Conservation (phyloP, 2,888 invertebrate genomes). For the Napeogenes inachia region DNA sequence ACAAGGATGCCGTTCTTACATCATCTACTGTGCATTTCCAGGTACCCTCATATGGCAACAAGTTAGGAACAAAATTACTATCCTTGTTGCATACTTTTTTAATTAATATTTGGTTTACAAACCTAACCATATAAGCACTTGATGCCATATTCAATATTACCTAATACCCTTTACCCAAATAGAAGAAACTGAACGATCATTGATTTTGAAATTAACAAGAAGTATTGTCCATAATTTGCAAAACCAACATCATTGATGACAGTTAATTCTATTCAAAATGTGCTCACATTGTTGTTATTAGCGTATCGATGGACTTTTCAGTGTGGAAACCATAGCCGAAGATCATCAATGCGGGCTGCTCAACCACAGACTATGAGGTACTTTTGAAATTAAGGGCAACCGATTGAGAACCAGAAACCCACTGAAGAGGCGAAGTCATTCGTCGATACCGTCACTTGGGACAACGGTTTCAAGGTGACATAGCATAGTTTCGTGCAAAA, state of each 20-base stretch:
- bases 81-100: slow-evolving; percentile 2
- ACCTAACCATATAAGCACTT: slow-evolving; percentile 20
- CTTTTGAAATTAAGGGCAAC: slow-evolving; percentile 57
- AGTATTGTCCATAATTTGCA: slow-evolving; percentile 1
- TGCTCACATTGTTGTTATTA: slow-evolving; percentile 57
- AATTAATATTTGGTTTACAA: background rate
- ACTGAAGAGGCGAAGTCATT: slow-evolving; percentile 41
- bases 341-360: slow-evolving; percentile 31
- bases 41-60: slow-evolving; percentile 68
- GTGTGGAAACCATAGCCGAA: slow-evolving; percentile 60
- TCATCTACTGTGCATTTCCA: slow-evolving; percentile 70
- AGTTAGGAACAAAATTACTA: slow-evolving; percentile 32
- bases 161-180: slow-evolving; percentile 42
- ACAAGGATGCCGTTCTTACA: slow-evolving; percentile 55
- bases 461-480: slow-evolving; percentile 69
- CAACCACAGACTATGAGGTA: slow-evolving; percentile 60
- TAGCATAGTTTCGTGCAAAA: slow-evolving; percentile 59
- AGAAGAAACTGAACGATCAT: slow-evolving; percentile 50
- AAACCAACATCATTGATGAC: slow-evolving; percentile 22
- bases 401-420: slow-evolving; percentile 24
- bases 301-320: slow-evolving; percentile 75
- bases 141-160: slow-evolving; percentile 31
- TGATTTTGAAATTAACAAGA: slow-evolving; percentile 24
- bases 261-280: slow-evolving; percentile 36
- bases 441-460: slow-evolving; percentile 31